A percentile compares a stretch with the other conserved stretches of the same genome.
Conservation (phyloP, 2,113 vertebrate species). For the Phylloscopus whistleri region DNA sequence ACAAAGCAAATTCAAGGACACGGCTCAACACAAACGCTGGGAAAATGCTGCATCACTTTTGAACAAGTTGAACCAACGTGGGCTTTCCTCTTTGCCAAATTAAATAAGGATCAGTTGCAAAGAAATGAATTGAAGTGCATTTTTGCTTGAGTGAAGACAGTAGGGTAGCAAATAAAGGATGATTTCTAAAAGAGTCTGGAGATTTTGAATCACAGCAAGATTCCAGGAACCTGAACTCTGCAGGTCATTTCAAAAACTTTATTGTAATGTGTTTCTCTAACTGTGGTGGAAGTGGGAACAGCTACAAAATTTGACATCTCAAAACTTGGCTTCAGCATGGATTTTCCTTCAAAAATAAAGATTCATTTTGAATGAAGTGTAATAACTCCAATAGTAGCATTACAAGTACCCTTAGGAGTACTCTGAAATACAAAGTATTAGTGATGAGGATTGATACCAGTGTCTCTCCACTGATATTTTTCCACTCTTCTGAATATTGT, state of each 20-base stretch:
- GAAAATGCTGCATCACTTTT: slow-evolving; percentile 41
- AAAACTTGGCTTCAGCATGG: neutral
- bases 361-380: neutral
- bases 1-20: slow-evolving; percentile 44
- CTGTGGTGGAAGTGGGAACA: slow-evolving; percentile 14
- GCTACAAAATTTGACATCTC: slow-evolving; percentile 21
- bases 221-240: neutral
- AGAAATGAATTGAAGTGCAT: slow-evolving; percentile 1
- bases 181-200: slow-evolving; percentile 4
- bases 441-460: neutral
- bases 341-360: slow-evolving; percentile 49
- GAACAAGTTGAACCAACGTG: neutral
- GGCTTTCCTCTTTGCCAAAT: neutral
- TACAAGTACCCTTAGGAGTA: neutral
- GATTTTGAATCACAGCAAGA: neutral
- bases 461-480: neutral
- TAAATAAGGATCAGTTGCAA: slow-evolving; percentile 20
- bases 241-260: neutral
- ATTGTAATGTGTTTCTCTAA: neutral
- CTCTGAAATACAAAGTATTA: slow-evolving; percentile 3
- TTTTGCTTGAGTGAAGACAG: neutral
- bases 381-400: neutral
- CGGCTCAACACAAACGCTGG: rapidly evolving
- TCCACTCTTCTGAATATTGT: neutral
- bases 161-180: slow-evolving; percentile 7